Base-by-base conservation (phyloP, 2,888 invertebrate genomes). In the Leptarthrus brevirostris region DNA sequence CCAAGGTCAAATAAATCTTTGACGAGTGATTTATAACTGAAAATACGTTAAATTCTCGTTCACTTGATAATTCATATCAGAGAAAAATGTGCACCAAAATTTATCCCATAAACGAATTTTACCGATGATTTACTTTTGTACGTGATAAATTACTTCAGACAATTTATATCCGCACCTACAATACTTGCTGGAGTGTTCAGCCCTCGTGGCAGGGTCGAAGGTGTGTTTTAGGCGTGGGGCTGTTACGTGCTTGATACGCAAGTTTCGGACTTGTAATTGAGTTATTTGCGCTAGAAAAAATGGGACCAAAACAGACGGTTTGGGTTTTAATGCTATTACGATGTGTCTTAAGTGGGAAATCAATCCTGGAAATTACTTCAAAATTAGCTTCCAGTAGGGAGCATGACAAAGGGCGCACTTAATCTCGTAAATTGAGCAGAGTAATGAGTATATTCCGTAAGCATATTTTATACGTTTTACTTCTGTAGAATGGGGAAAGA, bases 61-160 rank as follows among this genome's bases (percentile, higher is more conserved):
- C 69, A 69, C 69, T 69, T 69, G 52, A 69, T 69, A 66, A 66
- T 69, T 69, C 69, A 69, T 69, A 69, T 69, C 69, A 69, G 69
- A 69, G 36, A 69, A 69, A 69, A 69, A 52, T 69, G 69, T 52
- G 69, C 34, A 69, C 69, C 30, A 18, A 69, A 69, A 69, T 69
- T 69, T 69, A 69, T 69, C 69, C 69, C 69, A 69, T 69, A 69
- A 69, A 69, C 52, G 52, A 69, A 69, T 69, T 69, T 69, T 69
- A 69, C 69, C 52, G 69, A 69, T 69, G 69, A 69, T 69, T 69
- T 69, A 69, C 69, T 69, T 69, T 69, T 49, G 69, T 69, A 69
- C 69, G 69, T 69, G 69, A 69, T 69, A 69, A 69, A 69, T 69
- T 69, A 69, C 69, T 34, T 34, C 69, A 34, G 30, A 69, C 69